Evolutionary conservation across 1,140 invertebrate species (phyloP), one percentile per base, ranked within the genome.

Genomic region (Agrilus planipennis): DNA sequence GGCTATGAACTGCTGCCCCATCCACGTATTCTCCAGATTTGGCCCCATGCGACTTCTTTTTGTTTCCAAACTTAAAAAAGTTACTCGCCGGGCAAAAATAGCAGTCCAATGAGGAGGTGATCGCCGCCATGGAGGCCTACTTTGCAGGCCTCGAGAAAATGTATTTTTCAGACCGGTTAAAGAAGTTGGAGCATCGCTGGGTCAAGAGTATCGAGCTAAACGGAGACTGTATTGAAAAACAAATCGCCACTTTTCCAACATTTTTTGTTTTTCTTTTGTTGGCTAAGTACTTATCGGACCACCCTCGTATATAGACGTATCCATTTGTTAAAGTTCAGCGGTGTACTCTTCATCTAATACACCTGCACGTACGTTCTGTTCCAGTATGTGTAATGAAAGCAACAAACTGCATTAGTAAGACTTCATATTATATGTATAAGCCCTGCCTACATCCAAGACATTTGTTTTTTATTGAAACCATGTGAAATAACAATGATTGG

Each of bases 141-240:
- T 61, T 60, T 55, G 45, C 43, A 49, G 49, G 51, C 39, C 44
- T 52, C 34, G 40, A 50, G 22, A 54, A 59, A 57, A 40, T 43
- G 21, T 55, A 53, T 50, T 60, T 55, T 60, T 57, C 41, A 46
- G 41, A 59, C 18, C 55, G 55, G 35, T 54, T 63, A 52, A 58
- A 60, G 40, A 60, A 55, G 44, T 56, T 59, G 41, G 48, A 61
- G 41, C 14, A 62, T 52, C 45, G 55, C 50, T 56, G 52, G 53
- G 44, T 45, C n/a, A 59, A 65, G 48, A 60, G 49, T 59, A 53
- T 59, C 32, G n/a, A n/a, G n/a, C n/a, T n/a, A n/a, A n/a, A n/a
- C n/a, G n/a, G 30, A 27, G n/a, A 45, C 39, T 42, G 28, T 29
- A 17, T 31, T 40, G 34, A 42, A 41, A 31, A 42, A 31, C 41